These are phyloP conservation scores for Papilio machaon DNA, from an alignment of 1,140 invertebrate species.

Conservation along the genomic window DNA sequence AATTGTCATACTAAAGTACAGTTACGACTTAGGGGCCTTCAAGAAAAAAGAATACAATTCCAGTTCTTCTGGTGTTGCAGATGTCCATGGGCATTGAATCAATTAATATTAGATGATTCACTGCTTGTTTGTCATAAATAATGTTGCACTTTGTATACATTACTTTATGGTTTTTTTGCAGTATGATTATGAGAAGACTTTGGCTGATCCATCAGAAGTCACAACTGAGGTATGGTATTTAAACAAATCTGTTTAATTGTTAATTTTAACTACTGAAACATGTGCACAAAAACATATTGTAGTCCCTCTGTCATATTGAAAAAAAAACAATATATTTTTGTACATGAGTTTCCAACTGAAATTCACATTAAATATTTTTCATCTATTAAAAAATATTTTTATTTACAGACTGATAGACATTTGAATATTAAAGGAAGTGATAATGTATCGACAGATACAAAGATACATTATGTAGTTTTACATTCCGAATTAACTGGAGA, in stretches of 20 bases:
- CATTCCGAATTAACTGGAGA: constrained; percentile 77
- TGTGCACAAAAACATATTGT: not conserved
- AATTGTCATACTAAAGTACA: too few relatives aligned
- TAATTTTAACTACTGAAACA: not conserved
- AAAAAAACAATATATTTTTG: constrained; percentile 1
- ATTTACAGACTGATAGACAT: constrained; percentile 62
- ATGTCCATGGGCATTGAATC: too few relatives aligned
- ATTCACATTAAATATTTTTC: constrained; percentile 22
- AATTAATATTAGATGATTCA: too few relatives aligned
- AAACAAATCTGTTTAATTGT: not conserved
- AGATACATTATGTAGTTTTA: constrained; percentile 75
- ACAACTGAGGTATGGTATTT: constrained; percentile 65
- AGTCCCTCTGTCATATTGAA: too few relatives aligned
- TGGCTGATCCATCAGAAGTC: constrained; percentile 73
- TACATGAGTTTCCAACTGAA: not conserved
- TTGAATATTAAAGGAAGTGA: constrained; percentile 50
- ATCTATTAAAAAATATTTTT: not conserved
- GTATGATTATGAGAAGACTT: constrained; percentile 77
- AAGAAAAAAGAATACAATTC: too few relatives aligned
- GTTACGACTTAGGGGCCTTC: too few relatives aligned
- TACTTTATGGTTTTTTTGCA: constrained; percentile 52
- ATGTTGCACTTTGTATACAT: not conserved
- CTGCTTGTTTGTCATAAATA: not conserved
- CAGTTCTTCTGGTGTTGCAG: too few relatives aligned
- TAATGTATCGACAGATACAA: constrained; percentile 58